Conservation (phyloP, 2,888 invertebrate genomes). For the Drosophila neotestacea region DNA sequence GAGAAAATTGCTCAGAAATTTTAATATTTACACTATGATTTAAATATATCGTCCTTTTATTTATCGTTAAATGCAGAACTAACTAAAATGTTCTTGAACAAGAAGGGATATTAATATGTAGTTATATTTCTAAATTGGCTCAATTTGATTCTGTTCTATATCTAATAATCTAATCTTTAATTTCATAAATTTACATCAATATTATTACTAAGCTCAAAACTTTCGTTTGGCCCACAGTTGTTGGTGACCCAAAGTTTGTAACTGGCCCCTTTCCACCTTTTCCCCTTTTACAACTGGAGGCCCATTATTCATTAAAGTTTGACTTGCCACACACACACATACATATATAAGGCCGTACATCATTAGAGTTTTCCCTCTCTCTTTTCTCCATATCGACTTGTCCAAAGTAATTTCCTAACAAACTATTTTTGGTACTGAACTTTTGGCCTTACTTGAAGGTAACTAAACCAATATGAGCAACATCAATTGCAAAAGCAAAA, state of each 20-base stretch:
- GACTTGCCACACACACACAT: conserved; percentile 23
- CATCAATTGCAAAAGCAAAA: conserved; percentile 7
- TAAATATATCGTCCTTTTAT: not conserved
- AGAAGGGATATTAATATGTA: too few species aligned
- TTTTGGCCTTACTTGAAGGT: conserved; percentile 40
- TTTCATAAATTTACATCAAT: not conserved
- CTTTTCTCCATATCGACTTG: conserved; percentile 21
- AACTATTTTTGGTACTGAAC: conserved; percentile 68
- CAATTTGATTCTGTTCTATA: too few species aligned
- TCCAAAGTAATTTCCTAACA: conserved; percentile 42
- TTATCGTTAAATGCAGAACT: too few species aligned
- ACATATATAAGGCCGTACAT: conserved; percentile 19
- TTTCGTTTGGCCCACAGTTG: conserved; percentile 7
- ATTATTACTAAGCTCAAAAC: not conserved
- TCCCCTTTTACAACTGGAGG: conserved; percentile 12
- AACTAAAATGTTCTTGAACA: too few species aligned
- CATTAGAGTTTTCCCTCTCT: conserved; percentile 27
- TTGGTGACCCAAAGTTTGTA: conserved; percentile 9
- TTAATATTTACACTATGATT: not conserved
- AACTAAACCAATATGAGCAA: conserved; percentile 24
- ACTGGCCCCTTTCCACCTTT: not conserved
- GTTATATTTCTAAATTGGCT: too few species aligned
- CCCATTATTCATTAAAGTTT: conserved; percentile 65
- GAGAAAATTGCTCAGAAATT: not conserved
- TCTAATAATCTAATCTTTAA: not conserved